Evolutionary conservation across 2,888 invertebrate species (phyloP), one percentile per base, ranked within the genome.

Genomic region (Lysandra coridon): DNA sequence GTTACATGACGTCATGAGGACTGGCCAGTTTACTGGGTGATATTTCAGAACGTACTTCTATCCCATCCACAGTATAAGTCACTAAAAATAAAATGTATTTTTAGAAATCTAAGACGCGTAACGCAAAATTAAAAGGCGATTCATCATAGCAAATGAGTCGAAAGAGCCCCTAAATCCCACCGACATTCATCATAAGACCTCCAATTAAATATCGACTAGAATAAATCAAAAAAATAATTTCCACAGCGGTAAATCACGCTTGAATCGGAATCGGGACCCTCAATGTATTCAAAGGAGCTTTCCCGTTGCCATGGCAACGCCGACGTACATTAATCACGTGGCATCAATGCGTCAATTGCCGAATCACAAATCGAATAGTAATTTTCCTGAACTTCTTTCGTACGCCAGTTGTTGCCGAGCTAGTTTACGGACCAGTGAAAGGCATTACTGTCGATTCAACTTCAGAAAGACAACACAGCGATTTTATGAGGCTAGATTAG

Each of bases 151-250:
- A 30, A 69, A 10, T 69, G 64, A 69, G 64, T 30, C 64, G 12
- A 69, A 69, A 69, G 30, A 69, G 1, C 30, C 64, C 4, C 64
- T 4, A 69, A 69, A 69, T 30, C 12, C 30, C 69, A 69, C 30
- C 30, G 12, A 30, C 69, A 37, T 69, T 69, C 14, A 37, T 69
- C 69, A 37, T 37, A 37, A 69, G 33, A 69, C 69, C 33, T 2
- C 33, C 69, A 69, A 69, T 69, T 37, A 69, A 69, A 69, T 69
- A 37, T 69, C 17, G 69, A 37, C 33, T 69, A 14, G 33, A 14
- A 69, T 69, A 37, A 69, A 69, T 69, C 69, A 69, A 33, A 69
- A 64, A 30, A 64, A 30, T 64, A 64, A 69, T 69, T 69, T 69
- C 37, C 33, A 33, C 33, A 0, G 69, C 69, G 33, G 14, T 69